These are phyloP conservation scores for Telmatherina bonti DNA, from an alignment of 2,797 vertebrate genomes.

Conservation along the genomic window DNA sequence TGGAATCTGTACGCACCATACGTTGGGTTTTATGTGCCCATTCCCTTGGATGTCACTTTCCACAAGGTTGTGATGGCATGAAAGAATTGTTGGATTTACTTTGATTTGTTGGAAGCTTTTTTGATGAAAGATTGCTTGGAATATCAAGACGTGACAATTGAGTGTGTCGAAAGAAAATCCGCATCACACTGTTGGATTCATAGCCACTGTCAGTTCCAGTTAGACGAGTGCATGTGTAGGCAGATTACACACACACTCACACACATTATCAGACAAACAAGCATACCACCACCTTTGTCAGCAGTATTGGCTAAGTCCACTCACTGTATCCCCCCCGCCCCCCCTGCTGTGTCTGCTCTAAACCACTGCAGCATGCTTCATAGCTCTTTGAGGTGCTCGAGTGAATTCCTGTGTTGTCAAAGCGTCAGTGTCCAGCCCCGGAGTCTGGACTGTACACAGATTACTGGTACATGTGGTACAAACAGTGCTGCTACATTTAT, in stretches of 20 bases:
- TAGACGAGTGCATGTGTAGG: slow-evolving; percentile 34
- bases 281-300: slow-evolving; percentile 70
- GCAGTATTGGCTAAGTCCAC: slow-evolving; percentile 71
- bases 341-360: slow-evolving; percentile 62
- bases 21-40: slow-evolving; percentile 1
- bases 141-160: slow-evolving; percentile 52
- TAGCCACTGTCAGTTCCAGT: slow-evolving; percentile 29
- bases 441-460: slow-evolving; percentile 48
- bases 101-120: slow-evolving; percentile 51
- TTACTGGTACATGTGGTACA: slow-evolving; percentile 30
- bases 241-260: slow-evolving; percentile 17
- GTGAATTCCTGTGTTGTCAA: slow-evolving; percentile 70
- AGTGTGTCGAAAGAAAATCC: slow-evolving; percentile 31
- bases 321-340: slow-evolving; percentile 37
- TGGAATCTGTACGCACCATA: slow-evolving; percentile 12
- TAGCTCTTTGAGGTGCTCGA: slow-evolving; percentile 56
- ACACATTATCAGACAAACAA: slow-evolving; percentile 49
- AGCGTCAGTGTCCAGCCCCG: slow-evolving; percentile 46
- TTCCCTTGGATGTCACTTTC: slow-evolving; percentile 35
- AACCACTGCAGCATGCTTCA: slow-evolving; percentile 62
- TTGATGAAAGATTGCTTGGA: slow-evolving; percentile 36
- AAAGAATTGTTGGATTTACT: slow-evolving; percentile 33
- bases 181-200: slow-evolving; percentile 30
- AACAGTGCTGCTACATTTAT: slow-evolving; percentile 6
- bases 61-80: slow-evolving; percentile 8